Conservation (phyloP, 2,113 vertebrate genomes). For the Xenus cinereus region DNA sequence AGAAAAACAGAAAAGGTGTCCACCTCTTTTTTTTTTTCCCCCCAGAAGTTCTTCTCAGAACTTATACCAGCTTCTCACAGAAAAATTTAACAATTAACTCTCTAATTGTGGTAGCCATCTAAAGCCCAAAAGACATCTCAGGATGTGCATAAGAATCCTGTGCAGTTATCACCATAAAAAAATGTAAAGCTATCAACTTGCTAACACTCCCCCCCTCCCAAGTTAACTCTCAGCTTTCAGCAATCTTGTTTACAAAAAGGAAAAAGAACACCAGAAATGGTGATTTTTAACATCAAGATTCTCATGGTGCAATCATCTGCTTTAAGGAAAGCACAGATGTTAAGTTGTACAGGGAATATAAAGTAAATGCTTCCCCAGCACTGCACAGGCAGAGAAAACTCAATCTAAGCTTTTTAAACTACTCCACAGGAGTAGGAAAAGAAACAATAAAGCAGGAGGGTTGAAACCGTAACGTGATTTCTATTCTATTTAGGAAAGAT, state of each 20-base stretch:
- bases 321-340: neutral
- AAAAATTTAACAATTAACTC: neutral
- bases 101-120: neutral
- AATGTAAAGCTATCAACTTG: neutral
- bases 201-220: neutral
- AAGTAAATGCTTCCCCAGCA: neutral
- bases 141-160: neutral
- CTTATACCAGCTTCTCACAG: fast-evolving
- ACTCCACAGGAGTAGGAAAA: neutral
- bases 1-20: neutral
- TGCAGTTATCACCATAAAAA: neutral
- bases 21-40: neutral
- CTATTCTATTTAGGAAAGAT: neutral
- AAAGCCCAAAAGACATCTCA: fast-evolving
- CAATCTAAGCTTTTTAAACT: neutral
- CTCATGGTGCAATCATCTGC: neutral
- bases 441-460: neutral
- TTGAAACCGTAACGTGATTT: neutral
- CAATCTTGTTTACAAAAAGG: neutral
- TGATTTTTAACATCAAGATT: neutral
- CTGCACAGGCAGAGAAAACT: neutral
- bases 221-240: neutral
- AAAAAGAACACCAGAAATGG: neutral
- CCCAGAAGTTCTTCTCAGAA: neutral
- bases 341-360: neutral